Evolutionary conservation across 2,888 invertebrate genomes (phyloP).

Genomic region (Lepetodrilus schrolli): DNA sequence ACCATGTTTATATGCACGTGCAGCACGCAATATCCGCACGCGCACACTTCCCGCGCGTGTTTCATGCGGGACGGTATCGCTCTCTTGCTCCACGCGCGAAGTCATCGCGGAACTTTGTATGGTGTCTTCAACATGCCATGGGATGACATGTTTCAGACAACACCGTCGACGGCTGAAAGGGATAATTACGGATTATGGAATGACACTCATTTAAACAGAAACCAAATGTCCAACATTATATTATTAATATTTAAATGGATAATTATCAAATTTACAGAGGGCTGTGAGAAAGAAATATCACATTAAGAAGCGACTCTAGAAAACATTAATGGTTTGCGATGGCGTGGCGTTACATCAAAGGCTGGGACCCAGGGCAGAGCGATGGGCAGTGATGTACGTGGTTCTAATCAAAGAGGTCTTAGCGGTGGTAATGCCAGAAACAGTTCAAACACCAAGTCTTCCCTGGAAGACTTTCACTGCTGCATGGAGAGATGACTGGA

Average conservation of each 20-base stretch:
- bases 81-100: neutral
- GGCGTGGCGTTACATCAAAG: no score
- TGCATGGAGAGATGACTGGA: no score
- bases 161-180: neutral
- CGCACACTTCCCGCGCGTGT: neutral
- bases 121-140: neutral
- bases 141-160: neutral
- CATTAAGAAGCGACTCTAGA: no score
- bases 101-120: neutral
- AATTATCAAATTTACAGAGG: neutral
- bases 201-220: neutral
- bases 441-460: no score
- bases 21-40: neutral
- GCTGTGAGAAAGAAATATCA: neutral
- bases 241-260: conserved; percentile 9
- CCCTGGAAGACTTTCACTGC: no score
- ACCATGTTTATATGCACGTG: conserved; percentile 4
- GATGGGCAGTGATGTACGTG: no score
- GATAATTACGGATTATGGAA: neutral
- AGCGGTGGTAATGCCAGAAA: no score
- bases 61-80: neutral
- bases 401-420: no score
- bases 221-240: neutral
- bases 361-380: no score
- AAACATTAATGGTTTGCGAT: no score